These are phyloP conservation scores for Pontoporia blainvillei DNA, from an alignment of 2,113 vertebrate genomes.

Conservation along the genomic window DNA sequence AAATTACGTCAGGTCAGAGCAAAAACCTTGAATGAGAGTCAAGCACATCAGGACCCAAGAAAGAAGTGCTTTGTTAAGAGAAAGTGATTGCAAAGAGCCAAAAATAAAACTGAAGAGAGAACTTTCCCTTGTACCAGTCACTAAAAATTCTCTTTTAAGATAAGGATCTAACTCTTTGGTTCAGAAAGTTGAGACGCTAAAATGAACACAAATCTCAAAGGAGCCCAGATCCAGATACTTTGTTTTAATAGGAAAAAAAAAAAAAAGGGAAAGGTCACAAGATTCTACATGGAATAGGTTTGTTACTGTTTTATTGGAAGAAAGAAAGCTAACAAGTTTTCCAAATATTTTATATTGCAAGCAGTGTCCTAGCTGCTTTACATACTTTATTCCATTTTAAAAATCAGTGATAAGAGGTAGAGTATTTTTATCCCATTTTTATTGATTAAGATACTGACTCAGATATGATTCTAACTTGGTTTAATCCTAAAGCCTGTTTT, in stretches of 20 bases:
- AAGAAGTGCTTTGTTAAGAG: conserved; percentile 49
- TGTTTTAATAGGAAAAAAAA: background rate
- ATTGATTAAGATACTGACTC: background rate
- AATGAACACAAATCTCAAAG: conserved; percentile 5
- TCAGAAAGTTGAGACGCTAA: background rate
- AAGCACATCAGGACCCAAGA: conserved; percentile 7
- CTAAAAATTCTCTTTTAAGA: background rate
- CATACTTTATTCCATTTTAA: background rate
- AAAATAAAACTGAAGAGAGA: conserved; percentile 49
- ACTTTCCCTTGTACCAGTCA: background rate
- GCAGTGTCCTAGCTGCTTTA: background rate
- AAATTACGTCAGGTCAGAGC: conserved; percentile 59
- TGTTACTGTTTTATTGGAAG: background rate
- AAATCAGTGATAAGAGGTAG: background rate
- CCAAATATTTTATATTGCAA: background rate
- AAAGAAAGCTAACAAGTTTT: background rate
- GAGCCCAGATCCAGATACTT: background rate
- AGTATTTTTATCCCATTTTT: background rate
- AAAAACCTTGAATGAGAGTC: conserved; percentile 59
- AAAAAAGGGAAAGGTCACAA: background rate
- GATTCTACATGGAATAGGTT: background rate
- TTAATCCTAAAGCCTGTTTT: background rate
- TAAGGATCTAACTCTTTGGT: background rate
- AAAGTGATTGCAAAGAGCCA: conserved; percentile 24
- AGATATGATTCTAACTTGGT: background rate